A percentile compares a stretch with the other conserved stretches of the same genome.
Conservation (phyloP, 2,113 vertebrate species). For the Dendropsophus ebraccatus region DNA sequence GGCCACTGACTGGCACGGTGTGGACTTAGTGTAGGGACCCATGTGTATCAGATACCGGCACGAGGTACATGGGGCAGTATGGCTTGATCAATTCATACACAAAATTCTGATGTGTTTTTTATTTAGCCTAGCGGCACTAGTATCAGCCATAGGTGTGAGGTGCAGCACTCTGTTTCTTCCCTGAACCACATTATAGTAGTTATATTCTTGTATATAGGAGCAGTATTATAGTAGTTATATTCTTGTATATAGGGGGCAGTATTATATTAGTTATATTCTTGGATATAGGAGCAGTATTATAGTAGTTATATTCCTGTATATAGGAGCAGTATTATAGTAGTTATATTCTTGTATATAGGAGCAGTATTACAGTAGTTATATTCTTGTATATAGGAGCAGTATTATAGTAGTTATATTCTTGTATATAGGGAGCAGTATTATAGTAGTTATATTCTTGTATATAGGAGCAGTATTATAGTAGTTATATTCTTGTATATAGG, state of each 20-base stretch:
- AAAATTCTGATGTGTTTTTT: no score
- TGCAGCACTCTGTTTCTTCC: no score
- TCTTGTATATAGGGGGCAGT: background rate
- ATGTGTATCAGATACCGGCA: no score
- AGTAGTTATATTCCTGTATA: background rate
- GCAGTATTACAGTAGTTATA: no score
- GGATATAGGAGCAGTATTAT: background rate
- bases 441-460: background rate
- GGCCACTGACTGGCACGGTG: no score
- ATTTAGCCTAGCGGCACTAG: no score
- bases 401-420: no score
- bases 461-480: background rate
- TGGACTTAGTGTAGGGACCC: no score
- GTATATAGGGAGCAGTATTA: background rate
- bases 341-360: background rate
- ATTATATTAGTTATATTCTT: slow-evolving; percentile 2
- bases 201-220: slow-evolving; percentile 2
- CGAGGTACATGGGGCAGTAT: no score
- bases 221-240: background rate
- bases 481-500: background rate
- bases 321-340: background rate
- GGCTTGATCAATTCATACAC: no score
- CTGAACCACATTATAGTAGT: slow-evolving; percentile 11
- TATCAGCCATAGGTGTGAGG: no score
- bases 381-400: no score